Evolutionary conservation across 2,113 vertebrate genomes (phyloP).

Genomic region (Grus americana): DNA sequence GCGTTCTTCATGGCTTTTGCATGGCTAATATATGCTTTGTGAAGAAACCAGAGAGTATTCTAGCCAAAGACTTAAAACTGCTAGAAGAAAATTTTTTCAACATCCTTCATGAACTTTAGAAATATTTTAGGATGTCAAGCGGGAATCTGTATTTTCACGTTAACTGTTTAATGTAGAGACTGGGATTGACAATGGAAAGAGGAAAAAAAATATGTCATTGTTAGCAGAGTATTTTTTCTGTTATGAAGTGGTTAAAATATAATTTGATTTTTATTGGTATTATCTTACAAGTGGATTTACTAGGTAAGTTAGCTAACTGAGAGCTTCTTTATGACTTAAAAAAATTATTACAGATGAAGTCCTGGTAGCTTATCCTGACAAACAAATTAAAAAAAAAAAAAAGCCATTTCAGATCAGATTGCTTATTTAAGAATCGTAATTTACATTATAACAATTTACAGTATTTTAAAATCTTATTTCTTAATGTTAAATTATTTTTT

Average conservation of each 20-base stretch:
- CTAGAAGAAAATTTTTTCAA: neutral
- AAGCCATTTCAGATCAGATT: neutral
- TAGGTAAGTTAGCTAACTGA: neutral
- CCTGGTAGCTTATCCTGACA: neutral
- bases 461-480: neutral
- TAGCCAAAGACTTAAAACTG: neutral
- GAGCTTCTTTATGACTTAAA: neutral
- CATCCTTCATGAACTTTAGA: neutral
- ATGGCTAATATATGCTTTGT: neutral
- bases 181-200: neutral
- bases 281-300: neutral
- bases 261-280: neutral
- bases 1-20: constrained; percentile 16
- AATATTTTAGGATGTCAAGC: neutral
- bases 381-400: neutral
- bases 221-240: neutral
- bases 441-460: neutral
- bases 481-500: neutral
- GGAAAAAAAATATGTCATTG: neutral
- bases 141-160: neutral
- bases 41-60: neutral
- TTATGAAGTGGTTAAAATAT: neutral
- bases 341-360: neutral
- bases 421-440: neutral
- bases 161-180: neutral